Evolutionary conservation across 2,113 vertebrate species (phyloP), one percentile per base, ranked within the genome.

Genomic region (Panurus biarmicus): DNA sequence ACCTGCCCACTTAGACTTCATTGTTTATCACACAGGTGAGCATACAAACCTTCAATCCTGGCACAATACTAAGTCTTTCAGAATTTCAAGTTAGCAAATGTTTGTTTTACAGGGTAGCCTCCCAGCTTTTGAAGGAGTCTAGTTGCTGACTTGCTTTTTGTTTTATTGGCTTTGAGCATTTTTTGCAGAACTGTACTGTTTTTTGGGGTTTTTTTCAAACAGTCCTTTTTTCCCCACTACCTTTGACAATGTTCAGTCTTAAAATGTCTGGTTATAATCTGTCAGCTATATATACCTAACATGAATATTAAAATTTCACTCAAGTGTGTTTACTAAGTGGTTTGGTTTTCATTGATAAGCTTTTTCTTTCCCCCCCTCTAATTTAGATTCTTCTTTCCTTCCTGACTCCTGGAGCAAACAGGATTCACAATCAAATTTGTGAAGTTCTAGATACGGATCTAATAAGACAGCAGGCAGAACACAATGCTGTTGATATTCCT

Each of bases 391-490:
- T 99, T 67, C 97, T 99, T 82, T 99, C 99, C 31, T 99, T 99
- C 92, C 97, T 99, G 61, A 98, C 98, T 83, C 98, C 99, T 56
- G 99, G 99, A 61, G 98, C 98, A 91, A 99, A 98, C 93, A 98
- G 98, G 80, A 98, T 99, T 90, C 98, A 97, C 66, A 99, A 97
- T 87, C 99, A 99, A 96, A 99, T 99, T 79, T 98, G 98, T 97
- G 99, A 99, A 95, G 98, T 99, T 79, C 96, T 99, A 75, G 99
- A 99, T 90, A 97, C 98, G 33, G 99, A 99, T 86, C 98, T 99
- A 85, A 98, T 99, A 79, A 97, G 97, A 79, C 99, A 99, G 96
- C 99, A 99, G 92, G 98, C 98, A 58, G 98, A 98, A 67, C 99
- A 99, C 19, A 95, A 98, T 21, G 98, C 98, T 44, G 97, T 99